Evolutionary conservation across 2,888 invertebrate species (phyloP), one percentile per base, ranked within the genome.

Genomic region (Hoplodrina ambigua): DNA sequence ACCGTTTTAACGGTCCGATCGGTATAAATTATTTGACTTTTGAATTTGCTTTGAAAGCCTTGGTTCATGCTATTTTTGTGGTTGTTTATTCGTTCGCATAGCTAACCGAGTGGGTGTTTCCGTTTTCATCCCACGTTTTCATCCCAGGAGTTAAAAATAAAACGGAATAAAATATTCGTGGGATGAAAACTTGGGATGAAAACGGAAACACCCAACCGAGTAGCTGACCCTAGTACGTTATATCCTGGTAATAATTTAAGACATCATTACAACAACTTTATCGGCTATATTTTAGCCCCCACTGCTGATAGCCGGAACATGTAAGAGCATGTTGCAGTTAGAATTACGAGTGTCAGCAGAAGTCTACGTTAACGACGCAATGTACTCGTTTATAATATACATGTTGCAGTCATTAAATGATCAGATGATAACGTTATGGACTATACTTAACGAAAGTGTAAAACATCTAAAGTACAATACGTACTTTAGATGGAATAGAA

Each of bases 331-430:
- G 19, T 20, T 30, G 0, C 41, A 25, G 46, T 46, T 7, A 30
- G 0, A 5, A 5, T 7, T 15, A 17, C 10, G 33, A 46, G 19
- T 7, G 37, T 37, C 44, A 1, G 49, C 10, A 71, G 54, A 44
- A 17, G 55, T 41, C 46, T 57, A 17, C 11, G 7, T 82, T 86
- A 84, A 85, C 80, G 81, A 83, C 74, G 69, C 67, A 10, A 4
- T 50, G 15, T 44, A 33, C 49, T 70, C 84, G 78, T 86, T n/a
- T n/a, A n/a, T 81, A 86, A 88, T 85, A 78, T 76, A 73, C 82
- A 50, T 87, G 84, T 86, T 49, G 17, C 19, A 41, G 33, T 13
- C 84, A 88, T 87, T 89, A 87, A 87, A 77, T 80, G 84, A 69
- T 80, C 69, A 63, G 2, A 15, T 50, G 33, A 37, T 56, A 30